Base-by-base conservation (phyloP, 1,140 invertebrate species). In the Drosophila mojavensis region DNA sequence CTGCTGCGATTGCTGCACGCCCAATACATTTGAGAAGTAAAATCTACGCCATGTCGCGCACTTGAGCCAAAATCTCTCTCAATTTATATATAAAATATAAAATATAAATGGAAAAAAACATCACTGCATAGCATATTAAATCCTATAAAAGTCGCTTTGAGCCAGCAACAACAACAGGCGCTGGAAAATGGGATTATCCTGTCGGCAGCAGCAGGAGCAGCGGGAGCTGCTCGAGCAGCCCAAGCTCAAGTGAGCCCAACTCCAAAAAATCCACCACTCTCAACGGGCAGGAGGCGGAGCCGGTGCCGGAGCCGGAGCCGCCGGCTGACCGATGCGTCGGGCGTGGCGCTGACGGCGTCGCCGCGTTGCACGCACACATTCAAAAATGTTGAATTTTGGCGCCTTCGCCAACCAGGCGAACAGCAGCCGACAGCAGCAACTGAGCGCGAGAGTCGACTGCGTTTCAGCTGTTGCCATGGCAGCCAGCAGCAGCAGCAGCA, bases 311-410 rank as follows among this genome's bases (percentile, higher is more conserved):
- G 3, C 20, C 48, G 43, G 6, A 6, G 43, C 43, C 43, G 43
- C 15, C 9, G 43, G 36, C 9, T 39, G 43, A 6, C 6, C 15
- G 43, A 7, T 15, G 43, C 43, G 43, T 47, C 43, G 43, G 43
- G 43, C 43, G 43, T 36, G 36, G 17, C 26, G 60, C 51, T 64
- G 62, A 54, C 62, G 69, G 61, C 68, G 28, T 55, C 41, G 67
- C 61, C 20, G 69, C 78, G 69, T 60, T 50, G 70, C 83, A 88
- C 84, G 84, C 85, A 88, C 75, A 79, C 89, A 91, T 63, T 66
- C 75, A 69, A 80, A 85, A 91, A 86, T 91, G 84, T 91, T 89
- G 90, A 91, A 89, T 91, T 91, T 91, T 91, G 89, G 89, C 89
- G 89, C 89, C 89, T 91, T 91, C 79, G 58, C 39, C 28, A 26